Percentiles rank a stretch among this genome's conserved stretches.
Conservation (phyloP, 2,888 invertebrate species). For the Ornithoptera alexandrae region DNA sequence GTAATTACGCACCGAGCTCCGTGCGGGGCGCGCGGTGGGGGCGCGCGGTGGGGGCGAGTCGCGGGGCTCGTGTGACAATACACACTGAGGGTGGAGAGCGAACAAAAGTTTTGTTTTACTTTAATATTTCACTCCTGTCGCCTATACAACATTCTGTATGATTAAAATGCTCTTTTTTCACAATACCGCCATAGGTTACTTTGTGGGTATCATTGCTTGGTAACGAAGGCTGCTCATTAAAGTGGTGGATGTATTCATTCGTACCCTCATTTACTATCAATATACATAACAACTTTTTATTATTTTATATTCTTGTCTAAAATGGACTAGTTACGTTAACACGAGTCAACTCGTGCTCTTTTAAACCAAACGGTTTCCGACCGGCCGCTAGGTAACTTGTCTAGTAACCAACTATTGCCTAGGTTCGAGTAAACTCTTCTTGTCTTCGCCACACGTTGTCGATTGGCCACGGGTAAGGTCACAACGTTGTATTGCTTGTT, state of each 20-base stretch:
- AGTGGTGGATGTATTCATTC: not conserved
- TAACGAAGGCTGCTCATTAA: conserved; percentile 27
- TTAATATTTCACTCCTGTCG: conserved; percentile 71
- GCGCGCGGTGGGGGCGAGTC: not conserved
- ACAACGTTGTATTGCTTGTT: too few relatives aligned
- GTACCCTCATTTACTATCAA: too few relatives aligned
- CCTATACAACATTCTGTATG: conserved; percentile 52
- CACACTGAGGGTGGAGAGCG: conserved; percentile 40
- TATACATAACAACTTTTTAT: too few relatives aligned
- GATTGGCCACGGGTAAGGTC: too few relatives aligned
- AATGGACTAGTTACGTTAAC: too few relatives aligned
- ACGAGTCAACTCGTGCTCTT: too few relatives aligned
- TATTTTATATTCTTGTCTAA: too few relatives aligned
- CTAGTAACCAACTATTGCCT: too few relatives aligned
- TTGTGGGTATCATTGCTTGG: conserved; percentile 37
- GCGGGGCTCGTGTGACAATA: conserved; percentile 47
- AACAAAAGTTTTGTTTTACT: conserved; percentile 65
- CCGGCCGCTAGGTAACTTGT: too few relatives aligned
- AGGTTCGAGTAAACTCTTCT: too few relatives aligned
- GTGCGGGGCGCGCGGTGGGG: conserved; percentile 33
- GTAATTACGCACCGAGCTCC: conserved; percentile 58
- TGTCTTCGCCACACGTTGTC: too few relatives aligned
- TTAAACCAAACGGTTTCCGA: too few relatives aligned
- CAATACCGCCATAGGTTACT: conserved; percentile 34
- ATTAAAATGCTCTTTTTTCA: conserved; percentile 58